Evolutionary conservation across 1,140 invertebrate genomes (phyloP), one percentile per base, ranked within the genome.

Genomic region (Nasonia longicornis): DNA sequence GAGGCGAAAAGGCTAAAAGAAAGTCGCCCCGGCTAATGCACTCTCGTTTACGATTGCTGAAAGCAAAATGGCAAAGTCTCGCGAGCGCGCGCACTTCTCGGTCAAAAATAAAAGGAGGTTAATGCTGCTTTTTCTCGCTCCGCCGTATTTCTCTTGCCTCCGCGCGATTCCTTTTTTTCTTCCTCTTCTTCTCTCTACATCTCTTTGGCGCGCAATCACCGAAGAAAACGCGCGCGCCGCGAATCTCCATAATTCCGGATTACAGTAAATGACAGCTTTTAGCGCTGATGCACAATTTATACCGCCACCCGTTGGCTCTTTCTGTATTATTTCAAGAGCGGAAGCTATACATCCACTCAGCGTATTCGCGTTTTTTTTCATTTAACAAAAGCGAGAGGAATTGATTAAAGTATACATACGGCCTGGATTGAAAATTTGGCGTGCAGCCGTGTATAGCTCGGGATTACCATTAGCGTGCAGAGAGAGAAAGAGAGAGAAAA

Each of bases 221-320:
- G 66, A 29, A 79, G 73, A 29, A 74, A 58, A 58, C 42, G 35
- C 64, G 64, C 45, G 71, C 38, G 29, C n/a, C 42, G 72, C 29
- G 58, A 82, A 90, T 90, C 86, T 88, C 88, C 90, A 90, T 90
- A 91, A 91, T 91, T 90, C 89, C 86, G 85, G 88, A 88, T 90
- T 90, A 91, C 87, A 87, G 87, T 90, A 90, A 91, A 90, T 89
- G 89, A 91, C 89, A 90, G 89, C 88, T 91, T 91, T 91, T 90
- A 91, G 85, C 86, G 87, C 84, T 89, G 89, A 91, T 90, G 89
- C 87, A 87, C 87, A 88, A 88, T 90, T 90, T 90, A 89, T 90
- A 89, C 87, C 87, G 87, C 72, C 31, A 42, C 66, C 26, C 20
- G 66, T 67, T 31, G 64, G 26, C 7, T 16, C 20, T 85, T 84